Percentiles rank a stretch among this genome's conserved stretches.
Evolutionary conservation across 1,140 invertebrate genomes (phyloP).

Genomic region (Orussus abietinus): DNA sequence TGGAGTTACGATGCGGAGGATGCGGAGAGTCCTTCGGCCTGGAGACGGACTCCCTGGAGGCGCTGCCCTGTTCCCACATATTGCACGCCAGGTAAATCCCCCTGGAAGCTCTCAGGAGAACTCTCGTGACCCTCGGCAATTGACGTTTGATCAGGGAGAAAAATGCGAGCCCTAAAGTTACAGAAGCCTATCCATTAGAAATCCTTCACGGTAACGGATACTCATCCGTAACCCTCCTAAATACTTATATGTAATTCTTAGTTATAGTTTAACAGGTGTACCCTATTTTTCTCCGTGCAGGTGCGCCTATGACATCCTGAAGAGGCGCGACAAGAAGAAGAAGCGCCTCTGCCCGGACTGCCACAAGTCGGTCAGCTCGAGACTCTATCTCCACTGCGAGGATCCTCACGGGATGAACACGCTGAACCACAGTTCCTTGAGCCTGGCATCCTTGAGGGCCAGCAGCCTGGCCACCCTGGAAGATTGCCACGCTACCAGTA

Average conservation of each 20-base stretch:
- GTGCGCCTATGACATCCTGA: constrained; percentile 68
- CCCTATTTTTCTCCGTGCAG: too few species aligned
- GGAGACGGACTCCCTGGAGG: constrained; percentile 70
- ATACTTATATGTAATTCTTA: too few species aligned
- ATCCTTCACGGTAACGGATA: too few species aligned
- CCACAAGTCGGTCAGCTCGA: constrained; percentile 61
- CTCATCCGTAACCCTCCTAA: too few species aligned
- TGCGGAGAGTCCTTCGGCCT: constrained; percentile 72
- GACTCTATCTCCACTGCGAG: constrained; percentile 54
- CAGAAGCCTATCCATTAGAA: too few species aligned
- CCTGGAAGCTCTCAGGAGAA: too few species aligned
- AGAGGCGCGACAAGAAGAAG: constrained; percentile 63
- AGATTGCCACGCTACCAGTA: constrained; percentile 51
- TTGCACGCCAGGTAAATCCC: constrained; percentile 73
- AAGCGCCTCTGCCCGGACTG: constrained; percentile 62
- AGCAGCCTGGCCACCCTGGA: constrained; percentile 51
- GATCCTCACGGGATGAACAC: constrained; percentile 47
- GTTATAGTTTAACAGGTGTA: too few species aligned
- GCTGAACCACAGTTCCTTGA: constrained; percentile 52
- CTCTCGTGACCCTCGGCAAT: too few species aligned
- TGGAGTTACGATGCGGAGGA: constrained; percentile 71
- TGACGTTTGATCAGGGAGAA: too few species aligned
- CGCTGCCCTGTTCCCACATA: constrained; percentile 79
- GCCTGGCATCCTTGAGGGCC: constrained; percentile 47
- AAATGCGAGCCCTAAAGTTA: too few species aligned